Base-by-base conservation (phyloP, 30 jellyfish, hydroid and myxozoan genomes). In the Aurelia aurita complex sp. Pacific region DNA sequence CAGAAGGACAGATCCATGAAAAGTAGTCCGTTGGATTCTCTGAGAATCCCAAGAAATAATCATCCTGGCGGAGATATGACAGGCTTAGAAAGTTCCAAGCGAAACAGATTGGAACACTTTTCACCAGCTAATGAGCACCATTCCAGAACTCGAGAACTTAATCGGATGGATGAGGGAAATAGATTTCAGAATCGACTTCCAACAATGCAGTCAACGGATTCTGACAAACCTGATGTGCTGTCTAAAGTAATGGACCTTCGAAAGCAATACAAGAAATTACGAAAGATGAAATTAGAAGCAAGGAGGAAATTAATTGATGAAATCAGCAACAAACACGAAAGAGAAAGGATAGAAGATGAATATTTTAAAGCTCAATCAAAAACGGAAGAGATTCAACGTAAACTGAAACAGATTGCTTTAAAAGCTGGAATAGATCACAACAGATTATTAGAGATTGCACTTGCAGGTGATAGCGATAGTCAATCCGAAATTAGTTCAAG, bases 351-450 rank as follows among this genome's bases (percentile, higher is more conserved):
- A 23, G 93, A 84, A 55, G 55, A 19, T 35, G 82, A 84, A 18
- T 84, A 84, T 84, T 84, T 84, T 32, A 67, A 73, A 12, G 64
- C 76, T 43, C 93, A 84, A 32, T 2, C 65, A 3, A 54, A 84
- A 18, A 71, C 32, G 70, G 93, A 84, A 50, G 64, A 36, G 61
- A 63, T 84, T 36, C 52, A 32, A 1, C 53, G 10, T 16, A 77
- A 84, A 62, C 67, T 84, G 0, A 84, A 50, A 17, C 40, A n/a
- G 4, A 35, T 84, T 23, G 87, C 93, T 36, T 51, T 14, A 9
- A 54, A 73, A 73, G 53, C 40, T 52, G 82, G 76, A 11, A 57
- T 77, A 68, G 69, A 62, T 43, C 50, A 66, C 82, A 51, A 17
- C 36, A 50, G 46, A 53, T 29, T 84, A 7, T 34, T 71, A 13